Percentiles rank a stretch among this genome's conserved stretches.
These are phyloP conservation scores for Zosterops hypoxanthus DNA, from an alignment of 2,113 vertebrate species.

Conservation along the genomic window DNA sequence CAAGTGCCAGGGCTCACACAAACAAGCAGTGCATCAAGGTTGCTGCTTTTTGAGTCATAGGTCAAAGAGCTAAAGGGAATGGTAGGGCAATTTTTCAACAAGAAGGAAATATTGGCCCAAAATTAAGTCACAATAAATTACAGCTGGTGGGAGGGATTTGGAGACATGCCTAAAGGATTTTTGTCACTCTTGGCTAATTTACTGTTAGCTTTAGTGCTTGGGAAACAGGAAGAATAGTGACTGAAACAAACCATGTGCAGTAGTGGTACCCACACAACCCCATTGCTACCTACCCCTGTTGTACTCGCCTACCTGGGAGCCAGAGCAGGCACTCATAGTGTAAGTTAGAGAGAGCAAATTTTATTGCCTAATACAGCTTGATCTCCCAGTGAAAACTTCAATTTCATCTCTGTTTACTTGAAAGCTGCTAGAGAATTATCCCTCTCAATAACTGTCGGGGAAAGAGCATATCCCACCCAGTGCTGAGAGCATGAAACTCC, in stretches of 20 bases:
- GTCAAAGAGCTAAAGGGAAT: neutral
- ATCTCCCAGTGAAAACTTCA: neutral
- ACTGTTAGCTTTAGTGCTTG: neutral
- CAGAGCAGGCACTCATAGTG: accelerated
- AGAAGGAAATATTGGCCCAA: neutral
- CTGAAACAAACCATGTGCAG: neutral
- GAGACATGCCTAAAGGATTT: neutral
- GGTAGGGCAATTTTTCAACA: neutral
- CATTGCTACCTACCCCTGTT: neutral
- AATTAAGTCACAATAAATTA: neutral
- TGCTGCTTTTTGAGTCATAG: neutral
- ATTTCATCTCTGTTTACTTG: neutral
- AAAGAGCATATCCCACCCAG: neutral
- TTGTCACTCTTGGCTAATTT: neutral
- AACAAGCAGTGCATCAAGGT: neutral
- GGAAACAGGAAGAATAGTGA: neutral
- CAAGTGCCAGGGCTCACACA: neutral
- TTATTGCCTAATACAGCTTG: neutral
- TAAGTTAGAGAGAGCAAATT: neutral
- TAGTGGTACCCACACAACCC: neutral
- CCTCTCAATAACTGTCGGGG: neutral
- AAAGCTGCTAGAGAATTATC: neutral
- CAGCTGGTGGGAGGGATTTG: neutral
- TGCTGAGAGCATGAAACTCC: neutral
- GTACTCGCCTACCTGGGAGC: neutral